Conservation (phyloP, 1,140 invertebrate species). For the Calliopsis andreniformis region DNA sequence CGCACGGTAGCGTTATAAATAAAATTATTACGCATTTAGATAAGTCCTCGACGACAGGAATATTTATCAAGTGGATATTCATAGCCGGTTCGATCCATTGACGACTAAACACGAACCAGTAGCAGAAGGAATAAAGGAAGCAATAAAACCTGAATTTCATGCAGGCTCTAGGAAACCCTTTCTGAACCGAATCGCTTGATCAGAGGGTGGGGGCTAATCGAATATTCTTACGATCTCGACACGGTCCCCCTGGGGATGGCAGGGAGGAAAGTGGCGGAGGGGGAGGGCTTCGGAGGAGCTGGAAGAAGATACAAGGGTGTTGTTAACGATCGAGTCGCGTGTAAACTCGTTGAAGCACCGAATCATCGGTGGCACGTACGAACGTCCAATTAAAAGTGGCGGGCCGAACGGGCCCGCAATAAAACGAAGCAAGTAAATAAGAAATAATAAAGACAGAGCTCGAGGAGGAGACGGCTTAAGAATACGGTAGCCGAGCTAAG, state of each 20-base stretch:
- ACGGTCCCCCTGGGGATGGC: neutral
- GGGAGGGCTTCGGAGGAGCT: neutral
- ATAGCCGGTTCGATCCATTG: neutral
- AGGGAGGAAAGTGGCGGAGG: neutral
- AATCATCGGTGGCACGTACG: conserved; percentile 65
- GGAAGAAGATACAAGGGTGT: conserved; percentile 46
- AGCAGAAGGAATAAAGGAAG: neutral
- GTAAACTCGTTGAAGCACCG: conserved; percentile 67
- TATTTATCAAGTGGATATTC: conserved; percentile 1
- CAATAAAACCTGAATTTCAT: neutral
- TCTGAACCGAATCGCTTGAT: no score
- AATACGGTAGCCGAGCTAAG: conserved; percentile 81
- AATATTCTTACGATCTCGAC: neutral
- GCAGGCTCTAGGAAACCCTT: neutral
- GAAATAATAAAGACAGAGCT: conserved; percentile 71
- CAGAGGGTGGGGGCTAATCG: neutral
- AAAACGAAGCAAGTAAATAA: conserved; percentile 72
- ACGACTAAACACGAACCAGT: neutral
- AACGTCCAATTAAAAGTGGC: conserved; percentile 73
- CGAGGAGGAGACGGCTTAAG: conserved; percentile 67
- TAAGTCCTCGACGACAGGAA: conserved; percentile 1
- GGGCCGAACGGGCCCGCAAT: conserved; percentile 63
- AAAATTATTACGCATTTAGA: conserved; percentile 1
- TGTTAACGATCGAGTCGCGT: conserved; percentile 60
- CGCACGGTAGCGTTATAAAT: conserved; percentile 3